phyloP scores from a whole-genome alignment of 2,888 invertebrate genomes.

The Hirtodrosophila duncani region DNA sequence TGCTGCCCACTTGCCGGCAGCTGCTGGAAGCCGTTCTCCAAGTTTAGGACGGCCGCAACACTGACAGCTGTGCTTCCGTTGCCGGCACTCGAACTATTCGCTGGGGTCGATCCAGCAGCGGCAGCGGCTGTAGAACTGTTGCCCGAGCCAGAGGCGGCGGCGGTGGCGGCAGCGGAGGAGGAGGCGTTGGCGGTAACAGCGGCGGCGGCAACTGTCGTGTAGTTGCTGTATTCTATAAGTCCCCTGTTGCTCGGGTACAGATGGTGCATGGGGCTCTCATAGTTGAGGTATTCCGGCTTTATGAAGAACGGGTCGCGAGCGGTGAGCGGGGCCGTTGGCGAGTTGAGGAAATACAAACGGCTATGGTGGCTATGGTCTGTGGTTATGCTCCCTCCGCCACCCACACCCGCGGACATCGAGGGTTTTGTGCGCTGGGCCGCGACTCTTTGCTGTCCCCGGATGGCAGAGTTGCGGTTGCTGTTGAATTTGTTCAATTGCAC shows the following conservation, averaged over 20 bases:
- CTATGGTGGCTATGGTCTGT: slow-evolving; percentile 77
- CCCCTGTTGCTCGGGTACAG: slow-evolving; percentile 73
- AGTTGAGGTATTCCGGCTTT: slow-evolving; percentile 76
- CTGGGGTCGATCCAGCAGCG: slow-evolving; percentile 29
- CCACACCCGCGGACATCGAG: slow-evolving; percentile 77
- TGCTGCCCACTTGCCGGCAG: slow-evolving; percentile 35
- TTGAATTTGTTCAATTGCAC: no score
- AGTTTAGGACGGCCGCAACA: slow-evolving; percentile 49
- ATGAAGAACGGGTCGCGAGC: slow-evolving; percentile 75
- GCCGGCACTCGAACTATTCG: no score
- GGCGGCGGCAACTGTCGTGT: slow-evolving; percentile 62
- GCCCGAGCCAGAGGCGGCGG: slow-evolving; percentile 44
- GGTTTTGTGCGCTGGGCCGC: slow-evolving; percentile 61
- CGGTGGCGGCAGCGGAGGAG: slow-evolving; percentile 60
- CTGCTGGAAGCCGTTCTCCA: slow-evolving; percentile 55
- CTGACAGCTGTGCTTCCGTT: no score
- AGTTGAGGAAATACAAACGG: slow-evolving; percentile 75
- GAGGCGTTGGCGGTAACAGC: slow-evolving; percentile 54
- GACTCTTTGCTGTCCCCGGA: slow-evolving; percentile 43
- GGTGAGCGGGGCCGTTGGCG: slow-evolving; percentile 71
- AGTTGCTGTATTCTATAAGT: slow-evolving; percentile 74
- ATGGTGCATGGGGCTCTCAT: slow-evolving; percentile 77
- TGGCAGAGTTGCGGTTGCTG: slow-evolving; percentile 10
- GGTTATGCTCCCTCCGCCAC: slow-evolving; percentile 77
- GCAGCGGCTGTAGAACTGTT: slow-evolving; percentile 33